A percentile compares a stretch with the other conserved stretches of the same genome.
Conservation (phyloP, 2,888 invertebrate genomes). For the Drosophila affinis region DNA sequence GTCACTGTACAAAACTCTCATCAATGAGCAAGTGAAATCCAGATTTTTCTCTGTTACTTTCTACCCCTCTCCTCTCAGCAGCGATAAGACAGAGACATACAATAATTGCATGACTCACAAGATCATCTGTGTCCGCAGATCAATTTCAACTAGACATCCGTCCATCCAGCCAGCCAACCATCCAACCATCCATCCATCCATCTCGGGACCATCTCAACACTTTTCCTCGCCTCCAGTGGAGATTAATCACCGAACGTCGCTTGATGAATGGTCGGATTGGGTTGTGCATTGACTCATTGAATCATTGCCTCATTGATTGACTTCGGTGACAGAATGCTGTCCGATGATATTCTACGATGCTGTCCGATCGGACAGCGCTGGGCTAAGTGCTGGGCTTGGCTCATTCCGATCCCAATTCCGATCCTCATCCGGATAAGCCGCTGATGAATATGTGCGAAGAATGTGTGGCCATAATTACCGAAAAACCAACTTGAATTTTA, state of each 20-base stretch:
- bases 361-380: neutral
- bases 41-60: too few relatives aligned
- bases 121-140: slow-evolving; percentile 25
- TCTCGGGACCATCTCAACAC: slow-evolving; percentile 57
- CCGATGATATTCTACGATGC: slow-evolving; percentile 6
- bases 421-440: slow-evolving; percentile 57
- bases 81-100: slow-evolving; percentile 25
- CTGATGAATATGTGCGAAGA: slow-evolving; percentile 65
- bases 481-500: slow-evolving; percentile 31
- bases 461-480: slow-evolving; percentile 47
- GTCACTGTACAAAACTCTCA: slow-evolving; percentile 68
- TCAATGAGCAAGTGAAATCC: slow-evolving; percentile 35
- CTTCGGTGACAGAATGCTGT: slow-evolving; percentile 23
- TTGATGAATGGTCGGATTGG: slow-evolving; percentile 65
- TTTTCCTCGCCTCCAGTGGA: slow-evolving; percentile 38
- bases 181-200: slow-evolving; percentile 13
- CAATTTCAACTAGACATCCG: slow-evolving; percentile 25
- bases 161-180: neutral
- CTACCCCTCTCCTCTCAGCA: slow-evolving; percentile 4
- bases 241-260: slow-evolving; percentile 57
- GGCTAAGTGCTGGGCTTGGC: slow-evolving; percentile 21
- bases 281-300: slow-evolving; percentile 42
- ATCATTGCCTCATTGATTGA: slow-evolving; percentile 45
- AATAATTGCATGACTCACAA: slow-evolving; percentile 30
- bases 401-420: neutral